These are phyloP conservation scores for Megaceryle maxima DNA, from an alignment of 2,113 vertebrate species.

Conservation along the genomic window DNA sequence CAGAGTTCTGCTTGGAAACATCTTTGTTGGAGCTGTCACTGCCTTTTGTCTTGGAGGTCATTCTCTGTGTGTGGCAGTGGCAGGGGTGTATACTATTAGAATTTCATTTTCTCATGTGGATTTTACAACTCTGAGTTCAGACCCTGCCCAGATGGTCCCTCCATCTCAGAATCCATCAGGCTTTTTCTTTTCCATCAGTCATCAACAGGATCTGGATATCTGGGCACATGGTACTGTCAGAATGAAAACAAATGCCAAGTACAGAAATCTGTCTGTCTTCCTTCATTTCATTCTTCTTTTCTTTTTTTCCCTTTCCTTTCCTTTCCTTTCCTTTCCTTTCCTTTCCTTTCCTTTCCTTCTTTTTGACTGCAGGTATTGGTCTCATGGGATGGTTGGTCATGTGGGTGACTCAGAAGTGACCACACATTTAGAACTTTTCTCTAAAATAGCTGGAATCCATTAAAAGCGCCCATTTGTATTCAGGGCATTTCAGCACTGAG, in stretches of 20 bases:
- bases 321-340: fast-evolving
- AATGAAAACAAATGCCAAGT: neutral
- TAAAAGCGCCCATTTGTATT: slow-evolving; percentile 15
- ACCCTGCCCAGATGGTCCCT: neutral
- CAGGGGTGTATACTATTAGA: neutral
- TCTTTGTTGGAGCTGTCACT: neutral
- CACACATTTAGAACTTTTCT: neutral
- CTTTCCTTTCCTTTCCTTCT: fast-evolving
- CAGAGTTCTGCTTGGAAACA: neutral
- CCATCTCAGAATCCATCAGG: neutral
- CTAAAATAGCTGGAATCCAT: neutral
- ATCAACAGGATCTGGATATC: neutral
- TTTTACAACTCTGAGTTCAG: neutral
- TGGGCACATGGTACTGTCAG: neutral
- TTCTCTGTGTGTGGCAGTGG: neutral
- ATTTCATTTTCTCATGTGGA: neutral
- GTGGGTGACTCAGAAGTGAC: neutral
- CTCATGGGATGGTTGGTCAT: neutral
- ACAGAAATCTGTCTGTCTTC: neutral
- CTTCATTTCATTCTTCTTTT: neutral
- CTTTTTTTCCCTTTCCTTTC: too few species aligned
- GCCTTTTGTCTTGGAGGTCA: neutral
- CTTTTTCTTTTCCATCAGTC: neutral
- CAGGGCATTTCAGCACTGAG: neutral
- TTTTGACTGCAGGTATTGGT: neutral